Conservation (phyloP, 2,888 invertebrate species). For the Andrena flavipes region DNA sequence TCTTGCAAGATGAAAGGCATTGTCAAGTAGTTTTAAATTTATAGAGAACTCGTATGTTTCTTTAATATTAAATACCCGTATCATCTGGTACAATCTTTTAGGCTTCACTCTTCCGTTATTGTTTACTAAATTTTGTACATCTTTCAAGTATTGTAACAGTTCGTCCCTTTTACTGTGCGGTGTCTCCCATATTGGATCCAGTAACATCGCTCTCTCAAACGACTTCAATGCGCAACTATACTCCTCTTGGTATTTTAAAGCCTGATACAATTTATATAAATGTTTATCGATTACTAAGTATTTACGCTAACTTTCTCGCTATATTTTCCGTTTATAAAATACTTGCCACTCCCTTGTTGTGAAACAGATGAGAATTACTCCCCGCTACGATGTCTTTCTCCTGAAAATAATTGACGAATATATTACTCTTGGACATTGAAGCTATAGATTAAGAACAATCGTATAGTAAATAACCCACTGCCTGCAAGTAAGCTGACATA, state of each 20-base stretch:
- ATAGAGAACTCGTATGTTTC: not conserved
- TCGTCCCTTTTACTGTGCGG: conserved; percentile 88
- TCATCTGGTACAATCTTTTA: conserved; percentile 89
- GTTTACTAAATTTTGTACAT: conserved; percentile 88
- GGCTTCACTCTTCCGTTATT: conserved; percentile 91
- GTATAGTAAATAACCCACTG: conserved; percentile 86
- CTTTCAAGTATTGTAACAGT: conserved; percentile 88
- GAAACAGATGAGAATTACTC: conserved; percentile 92
- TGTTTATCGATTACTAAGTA: conserved; percentile 26
- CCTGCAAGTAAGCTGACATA: conserved; percentile 93
- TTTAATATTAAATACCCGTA: conserved; percentile 85
- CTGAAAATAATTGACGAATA: conserved; percentile 81
- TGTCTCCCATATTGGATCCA: conserved; percentile 92
- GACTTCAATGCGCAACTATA: conserved; percentile 90
- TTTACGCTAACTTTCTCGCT: not conserved
- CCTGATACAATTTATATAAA: conserved; percentile 85
- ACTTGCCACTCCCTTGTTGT: conserved; percentile 93
- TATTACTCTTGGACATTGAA: not conserved
- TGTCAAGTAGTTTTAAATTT: not conserved
- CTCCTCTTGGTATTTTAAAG: conserved; percentile 92
- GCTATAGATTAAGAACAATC: not conserved
- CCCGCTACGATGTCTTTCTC: conserved; percentile 90
- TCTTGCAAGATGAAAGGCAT: conserved; percentile 14
- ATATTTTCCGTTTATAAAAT: conserved; percentile 23
- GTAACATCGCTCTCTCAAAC: conserved; percentile 88